Base-by-base conservation (phyloP, 2,888 invertebrate species). In the Oscheius sp. region DNA sequence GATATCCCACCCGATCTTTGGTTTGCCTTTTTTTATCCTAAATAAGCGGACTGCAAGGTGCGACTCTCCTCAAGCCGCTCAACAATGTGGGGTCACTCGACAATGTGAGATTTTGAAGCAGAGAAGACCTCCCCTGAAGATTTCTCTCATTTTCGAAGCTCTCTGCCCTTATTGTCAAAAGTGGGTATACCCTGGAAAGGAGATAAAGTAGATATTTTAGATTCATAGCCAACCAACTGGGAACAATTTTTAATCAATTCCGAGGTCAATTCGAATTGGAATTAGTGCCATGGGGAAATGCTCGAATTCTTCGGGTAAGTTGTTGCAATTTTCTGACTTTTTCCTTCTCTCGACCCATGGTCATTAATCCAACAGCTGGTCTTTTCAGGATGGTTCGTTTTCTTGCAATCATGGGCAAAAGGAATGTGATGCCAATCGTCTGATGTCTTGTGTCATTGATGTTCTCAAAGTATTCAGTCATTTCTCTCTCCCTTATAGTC, bases 371-470 rank as follows among this genome's bases (percentile, higher is more conserved):
- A 55, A 66, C 66, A 66, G 66, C 66, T 66, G 63, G 63, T 29
- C 29, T 18, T 75, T 85, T 55, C 74, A 86, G 86, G 86, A 86
- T 59, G 87, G 87, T 23, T 85, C 85, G 49, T 85, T 88, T 69
- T 86, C 86, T 16, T 87, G 87, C 76, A 87, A 87, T 72, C 87
- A 87, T 77, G 87, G 87, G 1, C 78, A 84, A 69, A 87, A 84
- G 72, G 87, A 87, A 70, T 87, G 87, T 74, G 88, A 87, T 59
- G 87, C 87, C 45, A 87, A 87, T 74, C 76, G 85, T 52, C 76
- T 87, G 25, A 85, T 87, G 80, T 82, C 84, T 27, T 87, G 87
- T 76, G 87, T 85, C 29, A 58, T 87, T 16, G 86, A 85, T 68
- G 78, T 84, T 35, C 79, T 87, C 41, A 78, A 81, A 74, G 83